Percentiles rank a stretch among this genome's conserved stretches.
These are phyloP conservation scores for Chirona hameri DNA, from an alignment of 2,888 invertebrate species.

Conservation along the genomic window DNA sequence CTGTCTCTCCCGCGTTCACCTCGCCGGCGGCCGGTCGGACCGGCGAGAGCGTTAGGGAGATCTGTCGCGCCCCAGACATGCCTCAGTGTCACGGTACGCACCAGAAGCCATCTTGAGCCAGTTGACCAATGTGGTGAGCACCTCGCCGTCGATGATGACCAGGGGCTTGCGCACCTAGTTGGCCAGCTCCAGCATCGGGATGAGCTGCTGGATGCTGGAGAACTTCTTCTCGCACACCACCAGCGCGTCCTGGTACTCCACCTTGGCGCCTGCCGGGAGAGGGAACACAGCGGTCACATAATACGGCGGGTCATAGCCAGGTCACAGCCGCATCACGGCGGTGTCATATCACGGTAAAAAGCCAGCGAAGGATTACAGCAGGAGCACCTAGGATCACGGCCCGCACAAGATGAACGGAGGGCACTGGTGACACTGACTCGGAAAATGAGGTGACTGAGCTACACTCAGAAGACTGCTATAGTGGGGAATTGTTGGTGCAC, in stretches of 20 bases:
- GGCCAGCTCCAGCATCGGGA: slow-evolving; percentile 96
- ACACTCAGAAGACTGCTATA: too few relatives aligned
- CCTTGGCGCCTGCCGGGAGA: slow-evolving; percentile 68
- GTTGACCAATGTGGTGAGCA: slow-evolving; percentile 89
- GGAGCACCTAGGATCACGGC: too few relatives aligned
- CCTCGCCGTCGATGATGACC: slow-evolving; percentile 93
- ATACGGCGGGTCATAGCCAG: too few relatives aligned
- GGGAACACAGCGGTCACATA: too few relatives aligned
- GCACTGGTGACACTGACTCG: too few relatives aligned
- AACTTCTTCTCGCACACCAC: slow-evolving; percentile 97
- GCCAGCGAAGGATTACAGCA: too few relatives aligned
- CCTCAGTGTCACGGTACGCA: not conserved
- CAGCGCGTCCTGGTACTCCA: slow-evolving; percentile 95
- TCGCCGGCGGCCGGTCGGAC: not conserved
- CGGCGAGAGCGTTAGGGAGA: not conserved
- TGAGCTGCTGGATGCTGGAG: slow-evolving; percentile 91
- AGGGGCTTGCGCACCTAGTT: slow-evolving; percentile 76
- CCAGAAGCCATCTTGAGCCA: slow-evolving; percentile 73
- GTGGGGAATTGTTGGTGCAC: too few relatives aligned
- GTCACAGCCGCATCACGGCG: too few relatives aligned
- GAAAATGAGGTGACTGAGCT: too few relatives aligned
- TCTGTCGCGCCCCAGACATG: too few relatives aligned
- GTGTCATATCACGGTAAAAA: too few relatives aligned
- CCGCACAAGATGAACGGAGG: too few relatives aligned
- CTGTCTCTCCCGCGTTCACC: slow-evolving; percentile 9